Percentiles rank a stretch among this genome's conserved stretches.
phyloP scores from a whole-genome alignment of 2,797 vertebrate genomes.

The Antennarius maculatus region DNA sequence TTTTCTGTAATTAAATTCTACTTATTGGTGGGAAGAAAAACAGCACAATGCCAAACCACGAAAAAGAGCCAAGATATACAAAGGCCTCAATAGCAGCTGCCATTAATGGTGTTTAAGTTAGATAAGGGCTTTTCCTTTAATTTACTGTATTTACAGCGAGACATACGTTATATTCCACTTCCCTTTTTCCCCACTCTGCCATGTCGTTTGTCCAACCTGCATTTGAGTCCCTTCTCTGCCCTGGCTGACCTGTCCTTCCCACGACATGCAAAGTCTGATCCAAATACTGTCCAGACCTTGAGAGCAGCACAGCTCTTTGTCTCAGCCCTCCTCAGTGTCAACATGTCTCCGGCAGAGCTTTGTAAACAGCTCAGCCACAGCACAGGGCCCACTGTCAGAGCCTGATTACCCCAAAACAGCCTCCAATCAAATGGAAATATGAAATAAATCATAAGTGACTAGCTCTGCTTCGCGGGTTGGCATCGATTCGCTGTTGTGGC shows the following conservation, averaged over 20 bases:
- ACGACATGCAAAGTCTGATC: conserved; percentile 34
- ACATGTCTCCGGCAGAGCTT: conserved; percentile 71
- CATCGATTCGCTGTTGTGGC: conserved; percentile 61
- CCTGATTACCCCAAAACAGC: conserved; percentile 77
- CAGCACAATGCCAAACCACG: conserved; percentile 8
- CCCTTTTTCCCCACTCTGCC: conserved; percentile 29
- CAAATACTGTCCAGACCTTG: conserved; percentile 64
- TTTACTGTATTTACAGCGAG: not conserved
- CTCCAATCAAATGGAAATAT: conserved; percentile 77
- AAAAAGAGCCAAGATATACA: conserved; percentile 33
- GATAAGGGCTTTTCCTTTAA: conserved; percentile 6
- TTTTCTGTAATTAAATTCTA: conserved; percentile 20
- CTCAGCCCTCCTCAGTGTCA: conserved; percentile 67
- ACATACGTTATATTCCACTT: conserved; percentile 16
- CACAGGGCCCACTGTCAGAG: conserved; percentile 75
- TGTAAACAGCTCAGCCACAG: conserved; percentile 81
- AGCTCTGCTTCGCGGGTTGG: conserved; percentile 59
- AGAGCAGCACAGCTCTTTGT: conserved; percentile 48
- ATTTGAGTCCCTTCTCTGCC: conserved; percentile 25
- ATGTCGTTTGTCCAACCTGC: conserved; percentile 26
- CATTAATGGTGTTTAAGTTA: conserved; percentile 11
- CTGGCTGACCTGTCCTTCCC: conserved; percentile 39
- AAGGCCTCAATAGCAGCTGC: conserved; percentile 7
- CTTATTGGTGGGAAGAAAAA: conserved; percentile 25
- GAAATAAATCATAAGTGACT: conserved; percentile 81